A percentile compares a stretch with the other conserved stretches of the same genome.
phyloP scores from a whole-genome alignment of 53 echinoderm and acorn worm genomes.

The Astropecten irregularis region DNA sequence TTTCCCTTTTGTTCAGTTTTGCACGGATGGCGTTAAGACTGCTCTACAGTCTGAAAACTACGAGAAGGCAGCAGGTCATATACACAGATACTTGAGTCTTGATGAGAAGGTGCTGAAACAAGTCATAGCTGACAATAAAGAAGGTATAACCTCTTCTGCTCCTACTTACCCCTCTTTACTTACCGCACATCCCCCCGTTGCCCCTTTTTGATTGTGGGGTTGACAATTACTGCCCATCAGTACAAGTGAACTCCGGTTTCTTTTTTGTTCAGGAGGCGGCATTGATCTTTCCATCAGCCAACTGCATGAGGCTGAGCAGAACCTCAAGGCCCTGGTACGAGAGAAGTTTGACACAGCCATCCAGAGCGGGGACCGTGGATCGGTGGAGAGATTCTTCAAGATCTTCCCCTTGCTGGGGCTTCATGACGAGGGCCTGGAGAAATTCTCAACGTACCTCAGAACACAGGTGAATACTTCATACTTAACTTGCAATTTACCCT shows the following conservation, averaged over 20 bases:
- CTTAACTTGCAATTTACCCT: neutral
- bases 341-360: constrained; percentile 89
- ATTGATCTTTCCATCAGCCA: constrained; percentile 83
- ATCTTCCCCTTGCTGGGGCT: constrained; percentile 94
- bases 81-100: constrained; percentile 90
- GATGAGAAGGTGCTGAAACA: constrained; percentile 97
- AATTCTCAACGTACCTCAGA: constrained; percentile 90
- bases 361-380: constrained; percentile 75
- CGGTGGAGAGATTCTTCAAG: constrained; percentile 98
- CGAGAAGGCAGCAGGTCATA: constrained; percentile 98
- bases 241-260: too few species aligned
- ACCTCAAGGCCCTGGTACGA: constrained; percentile 83
- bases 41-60: constrained; percentile 92
- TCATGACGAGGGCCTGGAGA: constrained; percentile 91
- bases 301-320: constrained; percentile 90
- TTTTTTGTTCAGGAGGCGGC: constrained; percentile 66
- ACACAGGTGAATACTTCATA: constrained; percentile 57
- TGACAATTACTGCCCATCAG: too few species aligned
- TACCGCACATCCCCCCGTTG: neutral
- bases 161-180: neutral
- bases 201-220: too few species aligned
- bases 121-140: constrained; percentile 85
- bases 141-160: constrained; percentile 65
- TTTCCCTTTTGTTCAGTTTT: constrained; percentile 64
- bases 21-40: constrained; percentile 97